phyloP scores from a whole-genome alignment of 1,140 invertebrate genomes.

The Drosophila erecta region DNA sequence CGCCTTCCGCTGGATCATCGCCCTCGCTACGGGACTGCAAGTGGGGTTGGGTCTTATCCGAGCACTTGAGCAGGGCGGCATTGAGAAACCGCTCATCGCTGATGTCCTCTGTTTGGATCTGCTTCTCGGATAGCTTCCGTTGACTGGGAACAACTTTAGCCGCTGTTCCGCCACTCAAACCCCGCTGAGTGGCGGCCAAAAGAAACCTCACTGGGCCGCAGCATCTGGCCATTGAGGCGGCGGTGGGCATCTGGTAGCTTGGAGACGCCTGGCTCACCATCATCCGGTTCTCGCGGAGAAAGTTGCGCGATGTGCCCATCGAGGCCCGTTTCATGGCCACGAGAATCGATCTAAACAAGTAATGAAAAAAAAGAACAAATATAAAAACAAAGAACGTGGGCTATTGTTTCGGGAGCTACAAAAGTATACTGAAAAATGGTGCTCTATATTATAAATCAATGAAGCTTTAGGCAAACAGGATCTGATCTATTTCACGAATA shows the following conservation, averaged over 20 bases:
- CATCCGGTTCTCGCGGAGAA: slow-evolving; percentile 52
- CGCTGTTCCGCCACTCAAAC: not conserved
- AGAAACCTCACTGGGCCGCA: not conserved
- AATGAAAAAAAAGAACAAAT: slow-evolving; percentile 14
- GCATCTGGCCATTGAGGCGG: slow-evolving; percentile 21
- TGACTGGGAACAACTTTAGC: no score
- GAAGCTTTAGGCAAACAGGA: not conserved
- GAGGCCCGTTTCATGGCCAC: not conserved
- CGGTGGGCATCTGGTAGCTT: slow-evolving; percentile 42
- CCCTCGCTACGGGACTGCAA: slow-evolving; percentile 41
- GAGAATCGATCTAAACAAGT: not conserved
- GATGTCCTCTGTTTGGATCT: slow-evolving; percentile 68
- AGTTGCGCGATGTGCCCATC: slow-evolving; percentile 35
- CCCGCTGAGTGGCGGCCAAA: not conserved
- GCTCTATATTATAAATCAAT: not conserved
- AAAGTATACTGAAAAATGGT: slow-evolving; percentile 8
- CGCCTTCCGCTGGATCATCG: slow-evolving; percentile 24
- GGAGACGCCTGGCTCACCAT: slow-evolving; percentile 18
- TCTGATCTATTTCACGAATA: not conserved
- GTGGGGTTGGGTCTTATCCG: slow-evolving; percentile 4
- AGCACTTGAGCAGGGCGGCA: slow-evolving; percentile 58
- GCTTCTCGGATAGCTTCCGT: slow-evolving; percentile 43
- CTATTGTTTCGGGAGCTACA: slow-evolving; percentile 23
- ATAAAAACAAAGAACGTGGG: slow-evolving; percentile 18
- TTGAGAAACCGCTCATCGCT: slow-evolving; percentile 58